Percentiles rank a stretch among this genome's conserved stretches.
Evolutionary conservation across 2,113 vertebrate genomes (phyloP).

Genomic region (Eidolon helvum): DNA sequence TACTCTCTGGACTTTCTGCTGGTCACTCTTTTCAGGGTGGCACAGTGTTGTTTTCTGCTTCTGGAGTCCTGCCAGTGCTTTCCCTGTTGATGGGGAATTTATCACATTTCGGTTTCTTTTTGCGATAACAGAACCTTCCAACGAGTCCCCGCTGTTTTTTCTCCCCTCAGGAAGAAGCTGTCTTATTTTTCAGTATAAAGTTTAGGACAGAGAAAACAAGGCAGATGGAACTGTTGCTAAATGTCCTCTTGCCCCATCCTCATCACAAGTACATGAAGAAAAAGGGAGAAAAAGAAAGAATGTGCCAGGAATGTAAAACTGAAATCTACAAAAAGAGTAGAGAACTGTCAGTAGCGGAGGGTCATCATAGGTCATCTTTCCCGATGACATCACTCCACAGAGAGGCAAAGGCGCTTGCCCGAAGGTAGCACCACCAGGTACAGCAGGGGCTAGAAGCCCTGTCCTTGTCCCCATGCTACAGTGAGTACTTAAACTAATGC

Average conservation of each 20-base stretch:
- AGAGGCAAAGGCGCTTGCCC: neutral
- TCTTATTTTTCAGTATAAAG: slow-evolving; percentile 36
- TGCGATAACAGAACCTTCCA: neutral
- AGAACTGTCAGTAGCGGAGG: fast-evolving
- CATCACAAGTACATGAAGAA: neutral
- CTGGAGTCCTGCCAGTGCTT: neutral
- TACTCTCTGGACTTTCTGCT: neutral
- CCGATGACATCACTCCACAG: neutral
- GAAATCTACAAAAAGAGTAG: neutral
- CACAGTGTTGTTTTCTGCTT: neutral
- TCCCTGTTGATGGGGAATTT: neutral
- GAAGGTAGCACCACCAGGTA: fast-evolving
- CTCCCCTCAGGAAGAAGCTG: neutral
- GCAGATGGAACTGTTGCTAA: neutral
- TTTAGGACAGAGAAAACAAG: slow-evolving; percentile 30
- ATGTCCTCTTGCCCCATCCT: neutral
- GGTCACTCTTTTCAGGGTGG: neutral
- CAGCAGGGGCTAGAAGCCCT: neutral
- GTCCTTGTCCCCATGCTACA: neutral
- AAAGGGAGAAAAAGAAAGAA: neutral
- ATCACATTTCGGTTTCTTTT: neutral
- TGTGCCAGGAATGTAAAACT: neutral
- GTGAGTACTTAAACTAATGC: neutral
- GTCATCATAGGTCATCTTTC: neutral
- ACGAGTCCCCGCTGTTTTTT: neutral